Conservation (phyloP, 2,113 vertebrate species). For the Mohoua ochrocephala region DNA sequence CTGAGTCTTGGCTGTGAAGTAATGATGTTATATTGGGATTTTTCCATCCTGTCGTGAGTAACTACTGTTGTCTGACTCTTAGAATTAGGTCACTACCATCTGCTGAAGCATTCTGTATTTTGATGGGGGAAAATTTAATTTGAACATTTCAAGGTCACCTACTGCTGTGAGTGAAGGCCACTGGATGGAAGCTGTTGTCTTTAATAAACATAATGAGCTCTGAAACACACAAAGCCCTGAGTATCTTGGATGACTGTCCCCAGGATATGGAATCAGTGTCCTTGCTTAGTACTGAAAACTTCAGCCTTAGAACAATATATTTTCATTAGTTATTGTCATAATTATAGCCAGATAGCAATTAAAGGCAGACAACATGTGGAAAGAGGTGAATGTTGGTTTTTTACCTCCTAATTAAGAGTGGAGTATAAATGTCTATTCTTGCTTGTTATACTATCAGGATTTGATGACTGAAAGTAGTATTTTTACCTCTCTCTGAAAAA, state of each 20-base stretch:
- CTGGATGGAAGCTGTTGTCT: background rate
- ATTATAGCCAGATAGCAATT: background rate
- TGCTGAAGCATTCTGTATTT: conserved; percentile 6
- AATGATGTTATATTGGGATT: background rate
- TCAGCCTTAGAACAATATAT: background rate
- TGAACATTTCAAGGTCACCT: conserved; percentile 32
- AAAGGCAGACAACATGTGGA: background rate
- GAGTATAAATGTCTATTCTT: background rate
- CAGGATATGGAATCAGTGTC: background rate
- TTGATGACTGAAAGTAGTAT: background rate
- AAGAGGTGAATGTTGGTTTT: background rate
- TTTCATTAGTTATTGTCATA: background rate
- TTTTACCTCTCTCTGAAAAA: background rate
- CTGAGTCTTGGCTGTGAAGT: background rate
- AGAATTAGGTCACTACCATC: background rate
- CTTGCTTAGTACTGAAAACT: background rate
- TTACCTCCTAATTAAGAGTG: background rate
- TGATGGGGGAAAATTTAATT: background rate
- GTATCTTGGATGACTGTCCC: background rate
- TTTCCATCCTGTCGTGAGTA: background rate
- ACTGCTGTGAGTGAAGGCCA: background rate
- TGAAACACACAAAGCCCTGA: background rate
- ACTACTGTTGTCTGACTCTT: background rate
- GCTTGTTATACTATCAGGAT: background rate
- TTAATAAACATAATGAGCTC: conserved; percentile 14